These are phyloP conservation scores for Dryoscopus gambensis DNA, from an alignment of 2,113 vertebrate genomes.

Conservation along the genomic window DNA sequence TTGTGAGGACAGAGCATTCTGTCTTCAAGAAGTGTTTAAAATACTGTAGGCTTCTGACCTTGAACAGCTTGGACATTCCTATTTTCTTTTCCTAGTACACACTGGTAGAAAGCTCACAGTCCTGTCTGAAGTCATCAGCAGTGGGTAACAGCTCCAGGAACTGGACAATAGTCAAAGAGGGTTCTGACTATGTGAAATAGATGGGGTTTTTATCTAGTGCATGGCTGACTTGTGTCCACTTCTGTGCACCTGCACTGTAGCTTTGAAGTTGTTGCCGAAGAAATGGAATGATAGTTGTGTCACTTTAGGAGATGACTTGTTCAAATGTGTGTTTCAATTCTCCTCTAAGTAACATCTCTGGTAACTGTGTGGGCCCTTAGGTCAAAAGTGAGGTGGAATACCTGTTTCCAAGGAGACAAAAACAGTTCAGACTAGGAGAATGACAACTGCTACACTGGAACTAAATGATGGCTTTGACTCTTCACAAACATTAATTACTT, in stretches of 20 bases:
- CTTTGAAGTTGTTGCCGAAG: neutral
- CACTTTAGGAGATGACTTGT: neutral
- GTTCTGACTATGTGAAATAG: neutral
- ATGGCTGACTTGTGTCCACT: neutral
- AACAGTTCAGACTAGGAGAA: neutral
- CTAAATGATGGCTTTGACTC: neutral
- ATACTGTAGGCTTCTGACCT: neutral
- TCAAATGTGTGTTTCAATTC: neutral
- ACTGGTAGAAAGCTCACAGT: neutral
- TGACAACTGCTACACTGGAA: neutral
- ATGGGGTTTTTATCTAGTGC: accelerated
- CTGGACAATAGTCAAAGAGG: neutral
- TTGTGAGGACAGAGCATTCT: neutral
- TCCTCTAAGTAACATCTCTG: neutral
- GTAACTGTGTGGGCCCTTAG: neutral
- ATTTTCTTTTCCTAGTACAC: neutral
- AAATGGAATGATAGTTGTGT: neutral
- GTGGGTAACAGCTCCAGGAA: neutral
- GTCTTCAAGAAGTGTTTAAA: neutral
- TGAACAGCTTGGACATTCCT: neutral
- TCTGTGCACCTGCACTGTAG: neutral
- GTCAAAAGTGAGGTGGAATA: neutral
- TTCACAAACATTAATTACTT: neutral
- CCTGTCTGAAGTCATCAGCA: neutral
- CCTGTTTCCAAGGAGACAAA: neutral